These are phyloP conservation scores for Ellobius talpinus DNA, from an alignment of 2,113 vertebrate species.

Conservation along the genomic window DNA sequence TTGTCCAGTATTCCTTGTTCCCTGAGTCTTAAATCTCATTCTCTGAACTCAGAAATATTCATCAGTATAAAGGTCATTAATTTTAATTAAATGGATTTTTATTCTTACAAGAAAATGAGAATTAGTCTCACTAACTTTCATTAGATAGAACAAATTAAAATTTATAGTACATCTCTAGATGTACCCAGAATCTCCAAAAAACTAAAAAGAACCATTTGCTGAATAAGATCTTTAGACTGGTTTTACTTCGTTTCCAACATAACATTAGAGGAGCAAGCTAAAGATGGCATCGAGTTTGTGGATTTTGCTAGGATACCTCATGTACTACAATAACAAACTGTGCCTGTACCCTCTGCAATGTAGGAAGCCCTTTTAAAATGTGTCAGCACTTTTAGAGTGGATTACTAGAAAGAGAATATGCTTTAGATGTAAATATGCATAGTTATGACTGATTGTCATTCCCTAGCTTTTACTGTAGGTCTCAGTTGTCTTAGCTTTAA, in stretches of 20 bases:
- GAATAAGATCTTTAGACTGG: not conserved
- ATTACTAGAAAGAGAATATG: not conserved
- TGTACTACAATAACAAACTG: not conserved
- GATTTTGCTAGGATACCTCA: not conserved
- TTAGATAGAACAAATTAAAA: conserved; percentile 87
- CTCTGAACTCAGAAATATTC: conserved; percentile 79
- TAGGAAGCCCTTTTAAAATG: not conserved
- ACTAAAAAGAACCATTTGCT: not conserved
- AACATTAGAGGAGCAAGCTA: not conserved
- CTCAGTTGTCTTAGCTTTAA: not conserved
- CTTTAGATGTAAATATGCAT: not conserved
- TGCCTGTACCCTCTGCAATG: not conserved
- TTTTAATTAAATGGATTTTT: conserved; percentile 86
- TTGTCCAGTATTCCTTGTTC: conserved; percentile 60
- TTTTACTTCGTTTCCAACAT: conserved; percentile 3
- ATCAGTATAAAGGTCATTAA: conserved; percentile 83
- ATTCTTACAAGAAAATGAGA: conserved; percentile 81
- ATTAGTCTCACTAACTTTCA: conserved; percentile 85
- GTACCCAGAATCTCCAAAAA: not conserved
- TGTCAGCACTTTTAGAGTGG: not conserved
- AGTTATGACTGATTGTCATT: not conserved
- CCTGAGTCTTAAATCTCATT: conserved; percentile 77
- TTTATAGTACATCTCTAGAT: conserved; percentile 76
- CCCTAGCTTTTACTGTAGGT: not conserved
- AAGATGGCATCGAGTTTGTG: not conserved